These are phyloP conservation scores for Ips typographus DNA, from an alignment of 1,140 invertebrate genomes.

Conservation along the genomic window DNA sequence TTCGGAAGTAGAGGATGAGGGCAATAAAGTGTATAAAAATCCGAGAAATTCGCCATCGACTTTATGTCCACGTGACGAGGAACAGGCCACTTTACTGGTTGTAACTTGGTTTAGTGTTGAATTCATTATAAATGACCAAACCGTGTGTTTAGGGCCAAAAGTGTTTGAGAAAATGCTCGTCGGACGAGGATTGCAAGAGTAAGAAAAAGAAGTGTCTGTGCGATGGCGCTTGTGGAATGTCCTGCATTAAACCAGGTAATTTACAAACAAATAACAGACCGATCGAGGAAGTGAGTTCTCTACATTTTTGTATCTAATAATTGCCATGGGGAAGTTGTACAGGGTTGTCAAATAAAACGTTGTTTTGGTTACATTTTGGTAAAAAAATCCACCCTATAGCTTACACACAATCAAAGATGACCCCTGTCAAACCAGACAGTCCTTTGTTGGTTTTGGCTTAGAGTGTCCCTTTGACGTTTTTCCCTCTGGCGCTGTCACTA, in stretches of 20 bases:
- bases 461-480: too few relatives aligned
- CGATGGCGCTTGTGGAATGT: conserved; percentile 94
- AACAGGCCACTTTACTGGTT: conserved; percentile 63
- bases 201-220: conserved; percentile 96
- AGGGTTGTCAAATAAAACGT: too few relatives aligned
- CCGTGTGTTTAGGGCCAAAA: conserved; percentile 73
- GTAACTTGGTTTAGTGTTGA: background rate
- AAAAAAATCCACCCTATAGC: too few relatives aligned
- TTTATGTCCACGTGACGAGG: conserved; percentile 79
- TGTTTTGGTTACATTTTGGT: too few relatives aligned
- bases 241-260: conserved; percentile 90
- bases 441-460: too few relatives aligned
- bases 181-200: conserved; percentile 94
- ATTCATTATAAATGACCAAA: too few relatives aligned
- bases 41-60: conserved; percentile 83
- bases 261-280: conserved; percentile 37
- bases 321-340: too few relatives aligned
- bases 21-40: conserved; percentile 76
- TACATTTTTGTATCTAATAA: too few relatives aligned
- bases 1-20: conserved; percentile 65
- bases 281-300: too few relatives aligned
- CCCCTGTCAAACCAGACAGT: too few relatives aligned
- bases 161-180: conserved; percentile 90
- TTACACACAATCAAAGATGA: too few relatives aligned
- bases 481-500: background rate